Conservation (phyloP, 2,797 vertebrate genomes). For the Hyperoplus lanceolatus region DNA sequence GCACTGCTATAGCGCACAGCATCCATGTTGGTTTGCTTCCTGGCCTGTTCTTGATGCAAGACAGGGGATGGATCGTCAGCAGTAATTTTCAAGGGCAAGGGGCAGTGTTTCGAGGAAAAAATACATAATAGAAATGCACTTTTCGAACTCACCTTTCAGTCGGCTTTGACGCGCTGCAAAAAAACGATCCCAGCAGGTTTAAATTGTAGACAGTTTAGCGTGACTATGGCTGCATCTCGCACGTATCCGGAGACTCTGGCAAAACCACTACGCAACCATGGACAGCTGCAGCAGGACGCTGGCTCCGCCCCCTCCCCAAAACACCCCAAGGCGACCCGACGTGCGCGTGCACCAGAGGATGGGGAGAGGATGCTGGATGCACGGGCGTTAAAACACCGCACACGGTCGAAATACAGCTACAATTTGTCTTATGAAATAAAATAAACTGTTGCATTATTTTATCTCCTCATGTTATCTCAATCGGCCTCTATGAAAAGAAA, state of each 20-base stretch:
- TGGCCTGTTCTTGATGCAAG: slow-evolving; percentile 75
- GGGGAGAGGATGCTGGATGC: slow-evolving; percentile 33
- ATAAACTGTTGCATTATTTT: background rate
- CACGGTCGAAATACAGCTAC: background rate
- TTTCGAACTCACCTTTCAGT: slow-evolving; percentile 78
- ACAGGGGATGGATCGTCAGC: slow-evolving; percentile 67
- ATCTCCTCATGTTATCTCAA: too few relatives aligned
- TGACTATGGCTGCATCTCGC: slow-evolving; percentile 84
- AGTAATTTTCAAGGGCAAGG: slow-evolving; percentile 61
- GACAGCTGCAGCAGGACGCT: slow-evolving; percentile 82
- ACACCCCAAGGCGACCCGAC: slow-evolving; percentile 56
- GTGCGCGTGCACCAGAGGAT: slow-evolving; percentile 66
- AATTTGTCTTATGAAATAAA: background rate
- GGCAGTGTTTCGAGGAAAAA: slow-evolving; percentile 10
- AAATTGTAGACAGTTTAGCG: slow-evolving; percentile 57
- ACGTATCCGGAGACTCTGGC: slow-evolving; percentile 65
- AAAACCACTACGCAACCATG: slow-evolving; percentile 72
- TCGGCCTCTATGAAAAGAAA: too few relatives aligned
- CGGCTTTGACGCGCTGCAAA: slow-evolving; percentile 59
- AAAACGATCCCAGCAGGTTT: slow-evolving; percentile 61
- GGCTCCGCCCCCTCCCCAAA: slow-evolving; percentile 77
- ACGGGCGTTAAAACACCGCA: background rate
- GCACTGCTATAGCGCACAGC: slow-evolving; percentile 80
- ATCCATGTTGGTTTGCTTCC: slow-evolving; percentile 87
- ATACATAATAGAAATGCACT: background rate